These are phyloP conservation scores for Tragelaphus scriptus DNA, from an alignment of 2,113 vertebrate species.

Conservation along the genomic window DNA sequence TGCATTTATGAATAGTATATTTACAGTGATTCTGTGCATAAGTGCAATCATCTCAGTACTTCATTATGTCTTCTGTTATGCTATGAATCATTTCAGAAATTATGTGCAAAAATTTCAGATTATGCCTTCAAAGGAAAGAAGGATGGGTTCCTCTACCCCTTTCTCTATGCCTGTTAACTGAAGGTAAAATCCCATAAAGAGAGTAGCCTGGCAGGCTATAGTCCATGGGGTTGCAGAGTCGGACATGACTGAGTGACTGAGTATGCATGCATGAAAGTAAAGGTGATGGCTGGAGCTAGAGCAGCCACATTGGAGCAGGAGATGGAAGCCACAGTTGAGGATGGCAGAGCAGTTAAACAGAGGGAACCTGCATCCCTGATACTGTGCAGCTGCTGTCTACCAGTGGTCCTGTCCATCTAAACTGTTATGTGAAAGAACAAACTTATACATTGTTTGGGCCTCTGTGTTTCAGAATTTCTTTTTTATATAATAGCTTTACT, in stretches of 20 bases:
- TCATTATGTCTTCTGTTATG: neutral
- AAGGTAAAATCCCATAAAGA: neutral
- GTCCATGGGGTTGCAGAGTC: neutral
- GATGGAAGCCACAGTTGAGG: neutral
- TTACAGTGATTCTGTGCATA: neutral
- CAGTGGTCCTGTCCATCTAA: neutral
- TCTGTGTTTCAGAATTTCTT: neutral
- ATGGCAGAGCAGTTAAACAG: neutral
- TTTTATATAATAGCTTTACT: neutral
- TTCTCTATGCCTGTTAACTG: neutral
- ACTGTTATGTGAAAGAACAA: neutral
- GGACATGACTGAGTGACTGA: neutral
- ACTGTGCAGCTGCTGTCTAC: neutral
- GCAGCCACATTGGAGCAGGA: neutral
- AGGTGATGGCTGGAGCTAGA: neutral
- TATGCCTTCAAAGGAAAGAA: neutral
- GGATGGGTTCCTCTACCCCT: fast-evolving
- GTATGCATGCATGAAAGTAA: neutral
- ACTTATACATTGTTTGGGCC: neutral
- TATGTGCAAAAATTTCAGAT: neutral
- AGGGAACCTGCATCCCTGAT: neutral
- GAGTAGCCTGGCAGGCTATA: neutral
- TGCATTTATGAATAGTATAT: neutral
- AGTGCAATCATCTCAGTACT: neutral
- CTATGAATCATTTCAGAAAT: neutral